Conservation (phyloP, 1,140 invertebrate genomes). For the Drosophila ohnishii region DNA sequence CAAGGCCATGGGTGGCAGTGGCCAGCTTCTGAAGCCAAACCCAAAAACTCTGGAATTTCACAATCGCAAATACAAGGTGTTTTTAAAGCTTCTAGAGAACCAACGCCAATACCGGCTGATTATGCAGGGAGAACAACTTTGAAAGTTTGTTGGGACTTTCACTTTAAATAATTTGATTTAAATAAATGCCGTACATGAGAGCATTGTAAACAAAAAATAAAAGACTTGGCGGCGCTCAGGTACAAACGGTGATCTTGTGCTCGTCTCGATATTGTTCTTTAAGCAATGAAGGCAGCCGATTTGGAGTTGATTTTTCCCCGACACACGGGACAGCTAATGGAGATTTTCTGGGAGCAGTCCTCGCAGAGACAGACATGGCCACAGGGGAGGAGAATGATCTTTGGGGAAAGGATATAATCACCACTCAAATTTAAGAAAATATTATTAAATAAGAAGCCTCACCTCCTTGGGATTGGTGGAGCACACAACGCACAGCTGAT, state of each 20-base stretch:
- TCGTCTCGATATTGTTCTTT: constrained; percentile 38
- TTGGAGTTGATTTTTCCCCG: constrained; percentile 86
- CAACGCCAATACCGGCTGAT: constrained; percentile 89
- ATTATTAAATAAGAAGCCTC: constrained; percentile 4
- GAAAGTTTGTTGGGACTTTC: constrained; percentile 37
- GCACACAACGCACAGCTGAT: constrained; percentile 91
- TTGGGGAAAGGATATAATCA: constrained; percentile 7
- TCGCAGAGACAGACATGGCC: constrained; percentile 93
- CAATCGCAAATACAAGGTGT: constrained; percentile 92
- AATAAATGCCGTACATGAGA: constrained; percentile 49
- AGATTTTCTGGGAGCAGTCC: constrained; percentile 89
- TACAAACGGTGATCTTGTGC: constrained; percentile 40
- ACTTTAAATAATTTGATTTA: constrained; percentile 64
- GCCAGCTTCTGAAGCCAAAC: constrained; percentile 87
- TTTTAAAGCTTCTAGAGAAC: constrained; percentile 91
- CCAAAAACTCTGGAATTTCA: constrained; percentile 87
- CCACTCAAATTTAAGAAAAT: not conserved
- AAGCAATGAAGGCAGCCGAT: constrained; percentile 88
- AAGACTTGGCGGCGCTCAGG: constrained; percentile 21
- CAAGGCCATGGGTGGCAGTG: constrained; percentile 89
- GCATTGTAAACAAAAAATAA: constrained; percentile 45
- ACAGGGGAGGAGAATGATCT: constrained; percentile 91
- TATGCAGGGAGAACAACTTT: constrained; percentile 84
- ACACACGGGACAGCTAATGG: constrained; percentile 89
- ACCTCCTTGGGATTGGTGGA: constrained; percentile 89